Conservation (phyloP, 1,140 invertebrate genomes). For the Manduca sexta region DNA sequence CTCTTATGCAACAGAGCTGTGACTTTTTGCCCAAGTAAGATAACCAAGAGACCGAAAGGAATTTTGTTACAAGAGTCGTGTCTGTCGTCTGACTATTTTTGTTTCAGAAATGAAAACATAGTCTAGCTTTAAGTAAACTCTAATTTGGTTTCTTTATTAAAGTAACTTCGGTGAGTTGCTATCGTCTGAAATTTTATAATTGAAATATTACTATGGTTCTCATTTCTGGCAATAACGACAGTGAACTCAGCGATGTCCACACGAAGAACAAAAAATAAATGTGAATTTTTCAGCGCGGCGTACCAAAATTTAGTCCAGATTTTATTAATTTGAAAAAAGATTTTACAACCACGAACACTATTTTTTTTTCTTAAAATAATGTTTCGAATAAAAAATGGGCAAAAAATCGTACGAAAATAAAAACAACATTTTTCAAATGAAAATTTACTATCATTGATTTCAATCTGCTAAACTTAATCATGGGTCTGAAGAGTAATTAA, state of each 20-base stretch:
- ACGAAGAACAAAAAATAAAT: conserved; percentile 22
- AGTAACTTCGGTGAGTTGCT: too few relatives aligned
- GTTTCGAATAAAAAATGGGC: too few relatives aligned
- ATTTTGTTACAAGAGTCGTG: conserved; percentile 2
- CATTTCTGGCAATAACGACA: conserved; percentile 15
- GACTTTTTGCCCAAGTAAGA: conserved; percentile 93
- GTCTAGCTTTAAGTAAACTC: neutral
- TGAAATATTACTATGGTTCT: conserved; percentile 6
- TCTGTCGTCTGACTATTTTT: neutral
- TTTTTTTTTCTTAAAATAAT: neutral
- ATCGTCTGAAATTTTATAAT: too few relatives aligned
- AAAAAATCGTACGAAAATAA: too few relatives aligned
- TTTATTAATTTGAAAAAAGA: too few relatives aligned
- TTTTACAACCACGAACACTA: too few relatives aligned
- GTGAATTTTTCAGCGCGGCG: neutral
- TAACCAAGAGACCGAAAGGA: conserved; percentile 6
- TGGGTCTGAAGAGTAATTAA: too few relatives aligned
- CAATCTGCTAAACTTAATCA: too few relatives aligned
- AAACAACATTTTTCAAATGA: too few relatives aligned
- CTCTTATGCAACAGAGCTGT: conserved; percentile 94
- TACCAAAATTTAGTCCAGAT: neutral
- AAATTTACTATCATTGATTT: too few relatives aligned
- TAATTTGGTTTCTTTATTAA: neutral
- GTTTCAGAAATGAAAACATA: conserved; percentile 3
- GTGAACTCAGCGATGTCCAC: conserved; percentile 66